phyloP scores from a whole-genome alignment of 2,888 invertebrate genomes.

The Drosophila prolongata region DNA sequence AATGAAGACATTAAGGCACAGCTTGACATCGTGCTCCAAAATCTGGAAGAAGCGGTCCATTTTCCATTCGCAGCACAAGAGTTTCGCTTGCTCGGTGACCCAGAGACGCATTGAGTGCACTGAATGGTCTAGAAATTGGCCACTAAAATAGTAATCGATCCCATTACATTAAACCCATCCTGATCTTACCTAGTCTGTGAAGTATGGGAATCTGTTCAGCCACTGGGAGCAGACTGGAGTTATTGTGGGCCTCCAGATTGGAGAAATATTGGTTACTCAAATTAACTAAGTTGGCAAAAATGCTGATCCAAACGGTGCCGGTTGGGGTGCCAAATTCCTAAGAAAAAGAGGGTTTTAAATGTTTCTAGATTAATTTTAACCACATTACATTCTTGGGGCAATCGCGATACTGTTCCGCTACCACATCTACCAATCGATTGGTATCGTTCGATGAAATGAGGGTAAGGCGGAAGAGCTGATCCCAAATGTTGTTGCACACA shows the following conservation, averaged over 20 bases:
- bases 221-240: constrained; percentile 90
- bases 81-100: constrained; percentile 90
- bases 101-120: constrained; percentile 92
- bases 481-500: constrained; percentile 92
- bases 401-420: constrained; percentile 68
- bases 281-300: constrained; percentile 89
- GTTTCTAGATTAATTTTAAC: too few relatives aligned
- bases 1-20: constrained; percentile 86
- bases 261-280: constrained; percentile 88
- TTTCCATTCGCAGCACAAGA: constrained; percentile 90
- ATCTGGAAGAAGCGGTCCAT: constrained; percentile 90
- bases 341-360: neutral
- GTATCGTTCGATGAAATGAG: constrained; percentile 76
- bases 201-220: constrained; percentile 92
- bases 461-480: constrained; percentile 86
- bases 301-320: constrained; percentile 82
- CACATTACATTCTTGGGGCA: constrained; percentile 66
- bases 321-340: constrained; percentile 80
- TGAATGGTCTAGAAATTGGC: constrained; percentile 88
- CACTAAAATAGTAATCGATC: too few relatives aligned
- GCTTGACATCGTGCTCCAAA: constrained; percentile 88
- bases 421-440: constrained; percentile 61
- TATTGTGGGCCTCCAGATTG: constrained; percentile 89
- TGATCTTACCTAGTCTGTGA: constrained; percentile 81
- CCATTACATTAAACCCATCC: rapidly evolving